Conservation (phyloP, 2,888 invertebrate species). For the Hartigia nigra region DNA sequence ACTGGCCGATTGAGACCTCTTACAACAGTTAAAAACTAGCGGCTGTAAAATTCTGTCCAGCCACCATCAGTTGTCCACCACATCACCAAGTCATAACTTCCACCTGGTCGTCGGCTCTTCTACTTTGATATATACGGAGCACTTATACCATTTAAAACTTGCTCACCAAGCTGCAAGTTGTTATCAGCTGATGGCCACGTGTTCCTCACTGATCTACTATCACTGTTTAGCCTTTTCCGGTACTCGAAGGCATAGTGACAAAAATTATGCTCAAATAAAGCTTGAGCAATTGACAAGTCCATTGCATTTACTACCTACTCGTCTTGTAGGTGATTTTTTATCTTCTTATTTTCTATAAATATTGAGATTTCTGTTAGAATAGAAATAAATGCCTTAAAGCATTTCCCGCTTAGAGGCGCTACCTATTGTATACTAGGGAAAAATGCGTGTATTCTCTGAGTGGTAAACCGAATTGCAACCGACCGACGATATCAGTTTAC, state of each 20-base stretch:
- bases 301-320: too few species aligned
- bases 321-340: too few species aligned
- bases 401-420: too few species aligned
- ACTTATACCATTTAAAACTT: not conserved
- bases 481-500: not conserved
- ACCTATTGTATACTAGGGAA: too few species aligned
- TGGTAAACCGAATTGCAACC: too few species aligned
- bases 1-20: not conserved
- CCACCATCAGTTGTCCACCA: not conserved
- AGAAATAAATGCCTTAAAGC: too few species aligned
- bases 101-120: not conserved
- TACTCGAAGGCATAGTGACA: too few species aligned
- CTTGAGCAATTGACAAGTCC: too few species aligned
- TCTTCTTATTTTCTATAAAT: too few species aligned
- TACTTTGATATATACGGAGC: not conserved
- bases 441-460: too few species aligned
- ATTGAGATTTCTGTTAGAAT: too few species aligned
- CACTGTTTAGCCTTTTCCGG: not conserved
- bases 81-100: not conserved
- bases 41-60: not conserved
- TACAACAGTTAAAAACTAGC: not conserved
- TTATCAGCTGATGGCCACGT: constrained; percentile 52
- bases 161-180: not conserved
- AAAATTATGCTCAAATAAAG: too few species aligned
- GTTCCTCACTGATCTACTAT: constrained; percentile 22